These are phyloP conservation scores for Agrenia bidenticulata DNA, from an alignment of 2,888 invertebrate species.

Conservation along the genomic window DNA sequence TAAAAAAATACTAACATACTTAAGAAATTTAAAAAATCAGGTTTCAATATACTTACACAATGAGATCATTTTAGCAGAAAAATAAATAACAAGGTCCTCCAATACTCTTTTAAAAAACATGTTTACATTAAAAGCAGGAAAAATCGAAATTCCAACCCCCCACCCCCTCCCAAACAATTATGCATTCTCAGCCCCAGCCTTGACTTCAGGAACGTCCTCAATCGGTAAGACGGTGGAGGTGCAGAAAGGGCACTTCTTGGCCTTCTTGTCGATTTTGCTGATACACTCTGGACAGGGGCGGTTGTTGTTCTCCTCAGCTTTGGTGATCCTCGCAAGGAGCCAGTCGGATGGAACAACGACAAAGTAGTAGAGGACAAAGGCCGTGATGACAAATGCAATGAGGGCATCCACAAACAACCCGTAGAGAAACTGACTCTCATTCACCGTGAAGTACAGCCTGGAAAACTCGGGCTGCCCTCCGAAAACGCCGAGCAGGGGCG, in stretches of 20 bases:
- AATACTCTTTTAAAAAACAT: too few relatives aligned
- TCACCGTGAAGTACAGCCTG: constrained; percentile 9
- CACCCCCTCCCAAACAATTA: too few relatives aligned
- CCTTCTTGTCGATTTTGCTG: background rate
- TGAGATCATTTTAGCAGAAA: too few relatives aligned
- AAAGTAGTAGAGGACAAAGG: constrained; percentile 26
- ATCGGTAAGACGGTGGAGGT: background rate
- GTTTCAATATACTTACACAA: too few relatives aligned
- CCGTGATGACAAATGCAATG: constrained; percentile 20
- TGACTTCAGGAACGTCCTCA: too few relatives aligned
- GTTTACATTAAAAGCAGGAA: too few relatives aligned
- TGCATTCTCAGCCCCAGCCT: too few relatives aligned
- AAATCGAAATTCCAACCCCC: too few relatives aligned
- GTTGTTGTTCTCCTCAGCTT: too few relatives aligned
- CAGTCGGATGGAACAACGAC: constrained; percentile 22
- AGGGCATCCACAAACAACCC: constrained; percentile 18
- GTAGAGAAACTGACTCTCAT: constrained; percentile 14
- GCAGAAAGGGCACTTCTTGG: background rate
- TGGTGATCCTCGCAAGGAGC: background rate
- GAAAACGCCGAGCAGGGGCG: constrained; percentile 22
- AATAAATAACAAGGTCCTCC: too few relatives aligned
- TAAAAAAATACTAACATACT: too few relatives aligned
- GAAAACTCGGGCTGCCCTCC: constrained; percentile 16
- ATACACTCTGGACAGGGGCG: background rate
- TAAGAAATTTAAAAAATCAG: too few relatives aligned